Evolutionary conservation across 2,113 vertebrate species (phyloP).

Genomic region (Sula dactylatra): DNA sequence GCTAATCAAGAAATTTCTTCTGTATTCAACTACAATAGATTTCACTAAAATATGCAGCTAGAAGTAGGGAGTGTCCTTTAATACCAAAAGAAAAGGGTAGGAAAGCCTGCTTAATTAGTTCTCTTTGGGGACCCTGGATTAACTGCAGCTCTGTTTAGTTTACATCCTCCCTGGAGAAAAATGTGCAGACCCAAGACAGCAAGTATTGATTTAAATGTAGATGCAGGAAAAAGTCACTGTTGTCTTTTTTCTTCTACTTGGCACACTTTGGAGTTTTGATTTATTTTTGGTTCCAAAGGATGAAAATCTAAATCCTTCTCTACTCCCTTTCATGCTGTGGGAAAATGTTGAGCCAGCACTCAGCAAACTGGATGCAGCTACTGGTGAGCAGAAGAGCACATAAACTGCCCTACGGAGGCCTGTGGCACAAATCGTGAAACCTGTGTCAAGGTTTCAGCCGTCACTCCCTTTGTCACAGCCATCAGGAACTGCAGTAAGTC

Average conservation of each 20-base stretch:
- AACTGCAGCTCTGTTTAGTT: slow-evolving; percentile 48
- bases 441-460: not conserved
- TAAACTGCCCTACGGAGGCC: not conserved
- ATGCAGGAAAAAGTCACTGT: not conserved
- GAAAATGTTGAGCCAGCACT: not conserved
- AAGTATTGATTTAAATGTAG: slow-evolving; percentile 30
- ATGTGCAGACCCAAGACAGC: slow-evolving; percentile 25
- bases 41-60: slow-evolving; percentile 44
- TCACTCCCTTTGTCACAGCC: not conserved
- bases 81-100: slow-evolving; percentile 37
- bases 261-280: not conserved
- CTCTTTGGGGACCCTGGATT: slow-evolving; percentile 36
- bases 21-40: not conserved
- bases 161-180: slow-evolving; percentile 19
- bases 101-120: slow-evolving; percentile 27
- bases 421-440: not conserved
- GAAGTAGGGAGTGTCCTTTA: slow-evolving; percentile 19
- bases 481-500: not conserved
- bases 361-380: not conserved
- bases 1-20: slow-evolving; percentile 32
- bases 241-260: not conserved
- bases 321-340: not conserved
- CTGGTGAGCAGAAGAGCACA: not conserved
- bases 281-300: not conserved
- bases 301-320: not conserved